Base-by-base conservation (phyloP, 2,113 vertebrate species). In the Coreoperca whiteheadi region DNA sequence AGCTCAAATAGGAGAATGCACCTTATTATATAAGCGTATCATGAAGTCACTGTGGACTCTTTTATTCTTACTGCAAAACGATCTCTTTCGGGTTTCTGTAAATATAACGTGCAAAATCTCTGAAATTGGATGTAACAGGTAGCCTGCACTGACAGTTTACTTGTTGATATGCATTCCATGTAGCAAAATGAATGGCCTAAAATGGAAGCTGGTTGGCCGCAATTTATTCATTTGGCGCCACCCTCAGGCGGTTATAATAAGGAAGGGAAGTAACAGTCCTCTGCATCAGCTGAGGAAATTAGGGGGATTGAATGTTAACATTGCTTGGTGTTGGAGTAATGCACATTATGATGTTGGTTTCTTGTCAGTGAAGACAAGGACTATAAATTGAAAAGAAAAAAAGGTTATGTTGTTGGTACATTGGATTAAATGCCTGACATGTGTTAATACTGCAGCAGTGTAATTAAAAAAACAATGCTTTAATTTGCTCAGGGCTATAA, bases 161-260 rank as follows among this genome's bases (percentile, higher is more conserved):
- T 92, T 94, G 93, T 94, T 94, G 92, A 93, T 92, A 86, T 93
- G 87, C 89, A 87, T 83, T 75, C 83, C 83, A 80, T 91, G 90
- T 82, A 82, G 83, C 67, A 79, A 91, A 85, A 87, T 84, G 88
- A 91, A 81, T 83, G 88, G 86, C 77, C 83, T 87, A 89, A 88
- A 88, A 89, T 90, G 85, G 87, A 87, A 88, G 82, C 84, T 63
- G 46, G 11, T 23, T 28, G 85, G 34, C 70, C 81, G 79, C 91
- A 93, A 61, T 89, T 95, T 93, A 93, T 93, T 94, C 93, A 93
- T 96, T 92, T 96, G 95, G 95, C 95, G 95, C 95, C 95, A 94
- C 90, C 95, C 91, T 94, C 93, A 94, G 95, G 94, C 91, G 84
- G 83, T 82, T 87, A 64, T 71, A 73, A 84, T 87, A 90, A 69